Evolutionary conservation across 30 jellyfish, hydroid and myxozoan species (phyloP), one percentile per base, ranked within the genome.

Genomic region (Aurelia sp.): DNA sequence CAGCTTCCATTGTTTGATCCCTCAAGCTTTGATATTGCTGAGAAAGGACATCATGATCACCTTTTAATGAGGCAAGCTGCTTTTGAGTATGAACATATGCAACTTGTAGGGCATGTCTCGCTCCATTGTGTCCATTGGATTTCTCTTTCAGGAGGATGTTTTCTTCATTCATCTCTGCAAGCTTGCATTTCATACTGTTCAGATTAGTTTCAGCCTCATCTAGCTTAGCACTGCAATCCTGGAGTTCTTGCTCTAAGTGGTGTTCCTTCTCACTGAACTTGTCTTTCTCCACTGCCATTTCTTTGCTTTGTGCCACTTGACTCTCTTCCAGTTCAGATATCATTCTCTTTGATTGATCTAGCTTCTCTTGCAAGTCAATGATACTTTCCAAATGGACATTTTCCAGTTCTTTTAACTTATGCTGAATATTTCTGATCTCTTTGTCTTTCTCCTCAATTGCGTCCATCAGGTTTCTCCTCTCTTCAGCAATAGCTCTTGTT

Each of bases 81-180:
- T 80, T 79, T 76, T 86, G 93, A 21, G 89, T 77, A 67, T 80
- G 95, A 13, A 62, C 58, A 68, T 80, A 80, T 2, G 98, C 98
- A 24, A 88, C 80, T 50, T 86, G 97, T 62, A 86, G 78, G 33
- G 97, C 97, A 74, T 75, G 92, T 31, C 87, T 61, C 8, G 98
- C 90, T 62, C 98, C 98, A 80, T 19, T 70, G 57, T 66, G 80
- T 2, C 87, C 87, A 72, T 71, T 52, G 40, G 80, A 84, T 74
- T 84, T 84, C 81, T 84, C 93, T 72, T 55, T 84, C 47, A 84
- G 73, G 70, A 81, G 38, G 33, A 20, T 17, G 69, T 67, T 67
- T 75, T 81, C 91, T 53, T 72, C 75, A 7, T 57, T 84, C 52
- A 61, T 30, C 20, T 63, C 93, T 3, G 38, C 73, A 8, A 59